Percentiles rank a stretch among this genome's conserved stretches.
phyloP scores from a whole-genome alignment of 92 coral and sea anemone species.

The Actinostola sp. region DNA sequence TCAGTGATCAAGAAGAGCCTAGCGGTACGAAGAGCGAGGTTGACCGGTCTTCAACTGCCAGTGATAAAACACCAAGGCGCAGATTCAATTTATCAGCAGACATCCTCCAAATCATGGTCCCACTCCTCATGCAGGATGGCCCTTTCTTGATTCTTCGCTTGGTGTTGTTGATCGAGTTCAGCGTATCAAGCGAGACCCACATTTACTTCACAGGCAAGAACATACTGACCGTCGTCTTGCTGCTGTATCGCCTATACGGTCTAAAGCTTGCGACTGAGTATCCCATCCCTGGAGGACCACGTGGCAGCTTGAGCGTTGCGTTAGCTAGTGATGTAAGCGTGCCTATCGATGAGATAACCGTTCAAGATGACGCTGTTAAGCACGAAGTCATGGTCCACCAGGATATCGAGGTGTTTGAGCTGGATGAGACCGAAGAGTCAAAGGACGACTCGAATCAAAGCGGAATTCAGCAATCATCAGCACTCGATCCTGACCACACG shows the following conservation, averaged over 20 bases:
- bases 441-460: no score
- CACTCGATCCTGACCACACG: no score
- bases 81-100: slow-evolving; percentile 13
- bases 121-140: slow-evolving; percentile 64
- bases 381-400: no score
- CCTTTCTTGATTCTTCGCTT: slow-evolving; percentile 62
- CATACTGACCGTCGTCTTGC: slow-evolving; percentile 44
- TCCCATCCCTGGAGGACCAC: no score
- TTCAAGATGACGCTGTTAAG: no score
- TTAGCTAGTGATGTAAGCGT: no score
- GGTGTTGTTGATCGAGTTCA: slow-evolving; percentile 23
- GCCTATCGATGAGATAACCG: no score
- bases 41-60: no score
- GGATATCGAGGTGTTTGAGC: no score
- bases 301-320: no score
- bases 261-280: background rate
- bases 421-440: no score
- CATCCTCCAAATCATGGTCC: slow-evolving; percentile 38
- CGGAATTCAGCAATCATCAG: no score
- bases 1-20: background rate
- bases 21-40: background rate
- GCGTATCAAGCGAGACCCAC: slow-evolving; percentile 57
- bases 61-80: background rate
- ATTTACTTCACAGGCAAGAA: slow-evolving; percentile 60
- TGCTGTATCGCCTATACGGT: slow-evolving; percentile 50